Evolutionary conservation across 2,113 vertebrate species (phyloP).

Genomic region (Chiloscyllium plagiosum): DNA sequence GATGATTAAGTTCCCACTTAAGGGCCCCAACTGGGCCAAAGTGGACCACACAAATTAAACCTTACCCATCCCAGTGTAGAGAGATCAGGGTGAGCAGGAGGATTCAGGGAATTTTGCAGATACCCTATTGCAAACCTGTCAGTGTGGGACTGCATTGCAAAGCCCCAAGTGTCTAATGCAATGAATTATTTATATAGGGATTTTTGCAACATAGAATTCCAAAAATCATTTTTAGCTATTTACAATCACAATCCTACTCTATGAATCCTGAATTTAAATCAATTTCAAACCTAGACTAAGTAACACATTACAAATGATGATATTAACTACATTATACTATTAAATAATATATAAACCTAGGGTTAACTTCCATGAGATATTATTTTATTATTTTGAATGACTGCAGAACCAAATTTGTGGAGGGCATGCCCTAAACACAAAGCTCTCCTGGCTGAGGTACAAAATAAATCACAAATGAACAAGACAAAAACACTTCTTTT

Average conservation of each 20-base stretch:
- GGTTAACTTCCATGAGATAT: neutral
- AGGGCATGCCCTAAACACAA: conserved; percentile 5
- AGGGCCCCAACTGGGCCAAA: too few species aligned
- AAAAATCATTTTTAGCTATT: neutral
- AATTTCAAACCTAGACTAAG: neutral
- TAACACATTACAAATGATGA: neutral
- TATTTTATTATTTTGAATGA: neutral
- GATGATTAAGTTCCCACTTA: too few species aligned
- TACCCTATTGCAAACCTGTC: too few species aligned
- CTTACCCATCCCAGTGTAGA: too few species aligned
- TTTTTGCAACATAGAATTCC: neutral
- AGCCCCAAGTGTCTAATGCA: neutral
- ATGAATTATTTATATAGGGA: neutral
- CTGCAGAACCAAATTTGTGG: neutral
- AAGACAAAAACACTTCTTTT: conserved; percentile 20
- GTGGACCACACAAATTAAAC: too few species aligned
- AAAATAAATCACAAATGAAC: conserved; percentile 36
- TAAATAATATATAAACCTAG: neutral
- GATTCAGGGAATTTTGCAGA: too few species aligned
- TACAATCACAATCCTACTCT: neutral
- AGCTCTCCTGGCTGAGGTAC: neutral
- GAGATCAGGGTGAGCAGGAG: too few species aligned
- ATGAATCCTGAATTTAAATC: neutral
- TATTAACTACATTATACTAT: neutral
- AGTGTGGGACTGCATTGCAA: too few species aligned